A percentile compares a stretch with the other conserved stretches of the same genome.
phyloP scores from a whole-genome alignment of 1,140 invertebrate genomes.

The Brachionus angularis region DNA sequence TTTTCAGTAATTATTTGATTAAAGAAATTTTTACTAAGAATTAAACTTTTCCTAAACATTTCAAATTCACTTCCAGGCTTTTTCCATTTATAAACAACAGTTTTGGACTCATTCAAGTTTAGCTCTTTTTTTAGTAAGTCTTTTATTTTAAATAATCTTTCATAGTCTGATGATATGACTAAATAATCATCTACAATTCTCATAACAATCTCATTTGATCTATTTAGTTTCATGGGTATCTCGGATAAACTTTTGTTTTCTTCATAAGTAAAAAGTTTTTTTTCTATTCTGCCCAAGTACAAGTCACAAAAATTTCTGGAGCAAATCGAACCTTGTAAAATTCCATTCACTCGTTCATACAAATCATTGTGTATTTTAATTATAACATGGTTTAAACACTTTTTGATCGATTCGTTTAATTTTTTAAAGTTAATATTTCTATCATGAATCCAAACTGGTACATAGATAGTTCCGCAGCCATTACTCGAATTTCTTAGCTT shows the following conservation, averaged over 20 bases:
- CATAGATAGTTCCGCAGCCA: conserved; percentile 20
- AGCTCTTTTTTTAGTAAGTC: conserved; percentile 7
- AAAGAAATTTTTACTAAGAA: no score
- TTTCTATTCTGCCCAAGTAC: conserved; percentile 29
- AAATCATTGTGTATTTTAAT: conserved; percentile 39
- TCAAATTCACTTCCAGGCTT: no score
- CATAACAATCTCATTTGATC: conserved; percentile 21
- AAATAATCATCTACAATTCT: conserved; percentile 40
- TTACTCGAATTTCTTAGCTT: neutral
- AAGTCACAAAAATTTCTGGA: conserved; percentile 31
- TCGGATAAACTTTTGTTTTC: no score
- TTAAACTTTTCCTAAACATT: no score
- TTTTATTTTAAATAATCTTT: conserved; percentile 11
- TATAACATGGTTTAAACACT: conserved; percentile 35
- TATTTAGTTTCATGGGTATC: conserved; percentile 33
- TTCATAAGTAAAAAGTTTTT: conserved; percentile 4
- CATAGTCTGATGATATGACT: neutral
- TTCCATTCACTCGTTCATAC: conserved; percentile 29
- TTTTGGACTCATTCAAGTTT: conserved; percentile 21
- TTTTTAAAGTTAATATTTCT: conserved; percentile 27
- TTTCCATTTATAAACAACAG: neutral
- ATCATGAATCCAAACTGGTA: conserved; percentile 26
- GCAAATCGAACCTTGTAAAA: conserved; percentile 28
- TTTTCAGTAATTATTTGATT: no score
- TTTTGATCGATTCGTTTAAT: conserved; percentile 30